Conservation (phyloP, 2,113 vertebrate genomes). For the Passer domesticus region DNA sequence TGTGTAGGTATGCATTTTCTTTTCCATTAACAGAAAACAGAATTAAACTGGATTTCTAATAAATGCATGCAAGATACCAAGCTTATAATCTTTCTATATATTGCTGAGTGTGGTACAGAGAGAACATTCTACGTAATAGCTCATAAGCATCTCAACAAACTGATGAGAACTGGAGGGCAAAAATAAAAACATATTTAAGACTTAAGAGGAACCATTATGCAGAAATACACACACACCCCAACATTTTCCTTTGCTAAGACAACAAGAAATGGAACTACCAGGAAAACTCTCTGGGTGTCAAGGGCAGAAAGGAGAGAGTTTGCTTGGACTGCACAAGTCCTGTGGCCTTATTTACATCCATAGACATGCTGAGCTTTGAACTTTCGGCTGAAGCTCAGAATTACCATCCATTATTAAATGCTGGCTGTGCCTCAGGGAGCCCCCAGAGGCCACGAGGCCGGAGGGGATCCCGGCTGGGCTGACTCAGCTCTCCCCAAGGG, state of each 20-base stretch:
- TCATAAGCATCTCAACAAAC: background rate
- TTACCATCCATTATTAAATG: background rate
- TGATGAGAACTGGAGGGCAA: background rate
- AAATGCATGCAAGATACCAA: background rate
- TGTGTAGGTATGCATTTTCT: background rate
- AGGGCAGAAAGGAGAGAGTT: background rate
- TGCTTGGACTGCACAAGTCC: background rate
- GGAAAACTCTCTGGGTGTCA: background rate
- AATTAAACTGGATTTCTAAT: background rate
- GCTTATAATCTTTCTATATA: background rate
- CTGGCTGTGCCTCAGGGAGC: fast-evolving
- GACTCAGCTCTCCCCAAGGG: background rate
- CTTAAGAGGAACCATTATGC: background rate
- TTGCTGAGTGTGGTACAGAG: background rate
- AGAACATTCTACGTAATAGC: background rate
- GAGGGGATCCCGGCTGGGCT: background rate
- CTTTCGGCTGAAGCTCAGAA: background rate
- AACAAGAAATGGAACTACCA: background rate
- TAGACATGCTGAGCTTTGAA: background rate
- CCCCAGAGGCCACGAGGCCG: fast-evolving
- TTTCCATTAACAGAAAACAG: background rate
- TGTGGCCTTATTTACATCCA: background rate
- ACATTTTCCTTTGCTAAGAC: background rate
- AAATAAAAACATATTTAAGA: background rate
- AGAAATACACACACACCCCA: background rate